These are phyloP conservation scores for Sturmia bella DNA, from an alignment of 2,888 invertebrate genomes.

Conservation along the genomic window DNA sequence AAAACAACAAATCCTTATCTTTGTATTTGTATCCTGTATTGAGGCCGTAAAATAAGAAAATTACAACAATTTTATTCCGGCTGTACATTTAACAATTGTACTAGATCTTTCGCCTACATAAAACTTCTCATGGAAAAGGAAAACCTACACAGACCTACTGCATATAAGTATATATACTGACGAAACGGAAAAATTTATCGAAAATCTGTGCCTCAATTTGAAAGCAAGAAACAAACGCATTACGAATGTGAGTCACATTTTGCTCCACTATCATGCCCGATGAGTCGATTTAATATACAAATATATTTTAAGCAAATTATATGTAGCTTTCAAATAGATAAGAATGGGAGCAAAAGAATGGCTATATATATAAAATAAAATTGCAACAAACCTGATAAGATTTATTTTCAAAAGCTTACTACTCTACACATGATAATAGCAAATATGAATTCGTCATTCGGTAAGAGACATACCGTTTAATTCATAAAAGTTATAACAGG, in stretches of 20 bases:
- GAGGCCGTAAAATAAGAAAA: too few relatives aligned
- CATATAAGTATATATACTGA: too few relatives aligned
- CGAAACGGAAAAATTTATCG: too few relatives aligned
- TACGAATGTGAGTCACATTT: not conserved
- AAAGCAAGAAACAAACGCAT: too few relatives aligned
- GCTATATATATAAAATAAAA: slow-evolving; percentile 1
- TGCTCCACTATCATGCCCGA: not conserved
- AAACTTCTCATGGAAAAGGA: too few relatives aligned
- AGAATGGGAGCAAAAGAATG: slow-evolving; percentile 1
- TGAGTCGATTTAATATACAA: not conserved
- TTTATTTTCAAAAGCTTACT: not conserved
- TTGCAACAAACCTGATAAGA: slow-evolving; percentile 40
- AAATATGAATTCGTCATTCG: not conserved
- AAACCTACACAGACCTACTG: too few relatives aligned
- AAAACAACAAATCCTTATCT: slow-evolving; percentile 1
- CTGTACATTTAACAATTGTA: slow-evolving; percentile 10
- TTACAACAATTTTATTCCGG: not conserved
- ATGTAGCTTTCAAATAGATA: slow-evolving; percentile 11
- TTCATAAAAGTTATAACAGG: too few relatives aligned
- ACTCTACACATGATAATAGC: not conserved
- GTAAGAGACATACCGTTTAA: too few relatives aligned
- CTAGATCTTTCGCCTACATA: too few relatives aligned
- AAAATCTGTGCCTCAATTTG: too few relatives aligned
- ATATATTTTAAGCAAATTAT: slow-evolving; percentile 6
- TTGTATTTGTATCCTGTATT: too few relatives aligned